Conservation (phyloP, 2,113 vertebrate species). For the Ceyx margarethae region DNA sequence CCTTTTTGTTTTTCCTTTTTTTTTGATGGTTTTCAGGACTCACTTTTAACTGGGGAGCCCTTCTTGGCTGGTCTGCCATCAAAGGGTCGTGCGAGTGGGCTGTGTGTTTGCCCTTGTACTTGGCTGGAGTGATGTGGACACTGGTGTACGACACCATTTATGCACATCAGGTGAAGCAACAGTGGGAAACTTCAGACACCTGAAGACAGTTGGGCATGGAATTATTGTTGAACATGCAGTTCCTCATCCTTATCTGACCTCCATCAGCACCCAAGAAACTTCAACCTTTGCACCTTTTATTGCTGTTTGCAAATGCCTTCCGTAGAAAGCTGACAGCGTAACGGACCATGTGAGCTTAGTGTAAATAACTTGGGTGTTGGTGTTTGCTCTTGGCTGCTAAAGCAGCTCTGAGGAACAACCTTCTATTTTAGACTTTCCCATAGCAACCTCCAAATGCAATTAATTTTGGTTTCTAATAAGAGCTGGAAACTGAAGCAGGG, state of each 20-base stretch:
- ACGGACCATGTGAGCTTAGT: neutral
- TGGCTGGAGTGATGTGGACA: constrained; percentile 94
- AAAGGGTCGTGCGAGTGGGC: constrained; percentile 88
- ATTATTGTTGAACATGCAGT: neutral
- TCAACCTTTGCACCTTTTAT: neutral
- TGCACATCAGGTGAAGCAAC: constrained; percentile 88
- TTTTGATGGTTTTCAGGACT: constrained; percentile 74
- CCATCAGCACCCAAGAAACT: neutral
- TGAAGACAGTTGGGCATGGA: neutral
- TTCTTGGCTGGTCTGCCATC: constrained; percentile 93
- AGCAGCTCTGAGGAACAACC: neutral
- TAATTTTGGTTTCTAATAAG: neutral
- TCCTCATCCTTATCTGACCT: neutral
- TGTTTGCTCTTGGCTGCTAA: neutral
- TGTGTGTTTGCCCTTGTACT: constrained; percentile 91
- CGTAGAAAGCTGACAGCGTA: neutral
- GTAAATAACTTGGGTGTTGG: neutral
- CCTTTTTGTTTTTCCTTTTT: neutral
- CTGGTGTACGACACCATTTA: constrained; percentile 96
- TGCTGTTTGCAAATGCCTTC: neutral
- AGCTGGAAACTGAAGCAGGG: neutral
- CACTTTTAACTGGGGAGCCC: constrained; percentile 93
- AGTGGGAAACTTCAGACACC: neutral
- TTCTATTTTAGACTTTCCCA: neutral
- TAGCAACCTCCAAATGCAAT: neutral